Conservation (phyloP, 1,140 invertebrate species). For the Sitobion miscanthi region DNA sequence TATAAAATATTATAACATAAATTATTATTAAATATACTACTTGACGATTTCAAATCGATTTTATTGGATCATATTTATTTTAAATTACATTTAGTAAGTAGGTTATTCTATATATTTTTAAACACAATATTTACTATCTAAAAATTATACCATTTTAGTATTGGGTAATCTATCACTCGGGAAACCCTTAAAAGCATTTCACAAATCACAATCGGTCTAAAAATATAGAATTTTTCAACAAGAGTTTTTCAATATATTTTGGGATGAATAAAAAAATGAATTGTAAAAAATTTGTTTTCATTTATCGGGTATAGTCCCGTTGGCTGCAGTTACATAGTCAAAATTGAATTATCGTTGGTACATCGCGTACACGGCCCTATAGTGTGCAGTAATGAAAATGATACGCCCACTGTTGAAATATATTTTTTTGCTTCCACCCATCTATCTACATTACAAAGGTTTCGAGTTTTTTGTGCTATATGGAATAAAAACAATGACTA, state of each 20-base stretch:
- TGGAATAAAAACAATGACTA: neutral
- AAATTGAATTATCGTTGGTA: constrained; percentile 14
- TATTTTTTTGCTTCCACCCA: constrained; percentile 12
- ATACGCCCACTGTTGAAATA: neutral
- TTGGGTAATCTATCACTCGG: neutral
- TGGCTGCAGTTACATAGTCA: neutral
- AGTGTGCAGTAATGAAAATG: neutral
- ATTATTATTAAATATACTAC: neutral
- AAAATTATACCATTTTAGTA: neutral
- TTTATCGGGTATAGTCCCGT: neutral
- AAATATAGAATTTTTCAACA: neutral
- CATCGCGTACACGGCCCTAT: neutral
- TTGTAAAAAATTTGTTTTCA: constrained; percentile 27
- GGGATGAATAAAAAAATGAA: neutral
- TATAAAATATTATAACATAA: constrained; percentile 10
- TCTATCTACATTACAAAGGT: constrained; percentile 31
- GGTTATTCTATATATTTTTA: neutral
- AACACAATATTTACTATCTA: neutral
- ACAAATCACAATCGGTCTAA: neutral
- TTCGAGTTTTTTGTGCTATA: neutral
- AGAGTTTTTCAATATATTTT: neutral
- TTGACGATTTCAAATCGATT: neutral
- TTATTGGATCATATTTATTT: neutral
- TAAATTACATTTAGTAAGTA: neutral
- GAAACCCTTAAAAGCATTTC: neutral